Conservation (phyloP, 2,888 invertebrate genomes). For the Teinopalpus imperialis region DNA sequence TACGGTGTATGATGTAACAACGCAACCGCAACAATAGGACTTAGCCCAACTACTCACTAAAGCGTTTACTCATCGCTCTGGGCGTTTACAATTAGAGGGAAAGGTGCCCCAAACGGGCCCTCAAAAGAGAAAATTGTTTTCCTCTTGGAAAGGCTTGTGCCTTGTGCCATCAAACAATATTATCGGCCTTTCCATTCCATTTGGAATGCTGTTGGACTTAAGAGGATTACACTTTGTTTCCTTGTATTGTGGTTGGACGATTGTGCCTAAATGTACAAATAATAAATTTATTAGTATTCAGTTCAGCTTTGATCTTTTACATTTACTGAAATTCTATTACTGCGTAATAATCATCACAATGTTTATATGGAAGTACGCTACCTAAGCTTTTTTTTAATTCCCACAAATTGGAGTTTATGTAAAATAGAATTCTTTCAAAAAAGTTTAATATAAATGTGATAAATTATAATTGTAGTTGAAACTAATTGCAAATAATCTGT, state of each 20-base stretch:
- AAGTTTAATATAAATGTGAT: no score
- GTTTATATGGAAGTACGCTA: background rate
- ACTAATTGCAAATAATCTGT: no score
- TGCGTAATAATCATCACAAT: background rate
- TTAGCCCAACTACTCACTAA: constrained; percentile 27
- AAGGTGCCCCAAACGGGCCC: constrained; percentile 48
- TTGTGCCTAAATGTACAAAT: constrained; percentile 16
- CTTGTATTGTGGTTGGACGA: constrained; percentile 29
- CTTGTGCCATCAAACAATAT: constrained; percentile 40
- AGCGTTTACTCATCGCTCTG: constrained; percentile 44
- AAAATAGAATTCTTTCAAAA: no score
- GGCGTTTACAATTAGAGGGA: constrained; percentile 57
- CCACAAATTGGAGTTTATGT: no score
- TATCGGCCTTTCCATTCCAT: constrained; percentile 49
- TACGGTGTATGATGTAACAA: constrained; percentile 8
- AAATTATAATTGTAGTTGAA: no score
- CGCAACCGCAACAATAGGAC: constrained; percentile 24
- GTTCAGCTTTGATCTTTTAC: constrained; percentile 18
- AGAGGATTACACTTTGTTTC: constrained; percentile 44
- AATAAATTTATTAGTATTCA: constrained; percentile 23
- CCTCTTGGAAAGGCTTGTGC: constrained; percentile 52
- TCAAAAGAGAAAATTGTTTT: constrained; percentile 55
- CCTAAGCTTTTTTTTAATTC: no score
- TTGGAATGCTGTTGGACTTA: constrained; percentile 48
- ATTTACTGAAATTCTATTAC: constrained; percentile 10